These are phyloP conservation scores for Crocuta crocuta DNA, from an alignment of 2,113 vertebrate species.

Conservation along the genomic window DNA sequence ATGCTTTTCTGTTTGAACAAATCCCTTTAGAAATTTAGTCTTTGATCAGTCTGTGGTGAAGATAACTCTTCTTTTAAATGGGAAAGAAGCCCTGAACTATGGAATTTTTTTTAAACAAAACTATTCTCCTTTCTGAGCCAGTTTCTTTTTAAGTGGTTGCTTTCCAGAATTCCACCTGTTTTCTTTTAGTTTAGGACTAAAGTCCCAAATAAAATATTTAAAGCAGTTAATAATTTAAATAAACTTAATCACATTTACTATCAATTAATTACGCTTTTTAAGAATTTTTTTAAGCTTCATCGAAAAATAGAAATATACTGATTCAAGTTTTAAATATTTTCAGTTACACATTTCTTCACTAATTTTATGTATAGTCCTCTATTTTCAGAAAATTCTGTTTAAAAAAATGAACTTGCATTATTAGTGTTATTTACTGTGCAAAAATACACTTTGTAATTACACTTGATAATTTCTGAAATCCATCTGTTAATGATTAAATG, in stretches of 20 bases:
- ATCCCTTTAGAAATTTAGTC: constrained; percentile 19
- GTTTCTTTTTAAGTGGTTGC: background rate
- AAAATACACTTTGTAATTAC: background rate
- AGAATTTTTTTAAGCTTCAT: constrained; percentile 8
- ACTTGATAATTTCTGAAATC: constrained; percentile 44
- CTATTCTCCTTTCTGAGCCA: background rate
- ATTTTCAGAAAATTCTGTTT: background rate
- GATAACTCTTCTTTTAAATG: constrained; percentile 16
- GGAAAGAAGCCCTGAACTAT: constrained; percentile 1
- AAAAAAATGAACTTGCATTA: background rate
- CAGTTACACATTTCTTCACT: background rate
- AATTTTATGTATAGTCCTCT: background rate
- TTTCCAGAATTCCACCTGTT: background rate
- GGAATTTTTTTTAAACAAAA: constrained; percentile 36
- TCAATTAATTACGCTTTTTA: background rate
- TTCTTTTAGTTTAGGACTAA: constrained; percentile 40
- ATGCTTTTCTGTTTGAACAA: background rate
- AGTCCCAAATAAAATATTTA: constrained; percentile 1
- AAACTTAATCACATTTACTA: background rate
- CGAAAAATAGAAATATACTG: background rate
- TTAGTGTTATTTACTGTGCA: background rate
- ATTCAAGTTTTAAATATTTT: constrained; percentile 6
- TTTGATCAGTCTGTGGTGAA: background rate
- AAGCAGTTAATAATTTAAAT: constrained; percentile 55
- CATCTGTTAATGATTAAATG: constrained; percentile 31